A percentile compares a stretch with the other conserved stretches of the same genome.
Evolutionary conservation across 2,797 vertebrate genomes (phyloP).

Genomic region (Chaenodraco wilsoni): DNA sequence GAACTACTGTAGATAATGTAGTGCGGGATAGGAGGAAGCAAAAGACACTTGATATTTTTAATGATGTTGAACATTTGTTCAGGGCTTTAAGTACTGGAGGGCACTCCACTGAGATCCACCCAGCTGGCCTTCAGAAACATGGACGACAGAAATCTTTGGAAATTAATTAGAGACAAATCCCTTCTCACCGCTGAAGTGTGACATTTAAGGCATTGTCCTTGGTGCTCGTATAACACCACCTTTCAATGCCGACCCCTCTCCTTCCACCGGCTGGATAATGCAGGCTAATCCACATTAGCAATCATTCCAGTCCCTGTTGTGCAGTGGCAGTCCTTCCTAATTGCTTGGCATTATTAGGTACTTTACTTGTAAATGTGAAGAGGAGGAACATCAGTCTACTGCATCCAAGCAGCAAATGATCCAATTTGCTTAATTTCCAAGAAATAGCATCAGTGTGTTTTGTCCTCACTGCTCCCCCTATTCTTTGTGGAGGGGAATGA

Average conservation of each 20-base stretch:
- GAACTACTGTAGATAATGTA: constrained; percentile 47
- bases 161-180: constrained; percentile 87
- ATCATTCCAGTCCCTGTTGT: constrained; percentile 81
- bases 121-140: constrained; percentile 73
- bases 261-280: constrained; percentile 77
- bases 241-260: constrained; percentile 77
- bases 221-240: constrained; percentile 78
- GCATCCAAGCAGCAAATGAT: constrained; percentile 88
- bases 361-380: constrained; percentile 88
- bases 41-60: constrained; percentile 79
- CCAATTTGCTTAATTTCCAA: constrained; percentile 85
- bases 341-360: constrained; percentile 86
- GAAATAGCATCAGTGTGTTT: constrained; percentile 66
- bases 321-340: constrained; percentile 81
- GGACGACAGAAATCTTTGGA: constrained; percentile 78
- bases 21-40: constrained; percentile 45
- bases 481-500: constrained; percentile 59
- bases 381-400: constrained; percentile 84
- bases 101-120: constrained; percentile 67
- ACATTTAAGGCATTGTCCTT: constrained; percentile 86
- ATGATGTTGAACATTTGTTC: constrained; percentile 78
- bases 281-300: constrained; percentile 84
- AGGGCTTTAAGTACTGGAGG: constrained; percentile 69
- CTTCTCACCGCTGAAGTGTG: constrained; percentile 82
- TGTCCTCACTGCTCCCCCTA: constrained; percentile 59